Evolutionary conservation across 2,113 vertebrate species (phyloP), one percentile per base, ranked within the genome.

Genomic region (Thunnus thynnus): DNA sequence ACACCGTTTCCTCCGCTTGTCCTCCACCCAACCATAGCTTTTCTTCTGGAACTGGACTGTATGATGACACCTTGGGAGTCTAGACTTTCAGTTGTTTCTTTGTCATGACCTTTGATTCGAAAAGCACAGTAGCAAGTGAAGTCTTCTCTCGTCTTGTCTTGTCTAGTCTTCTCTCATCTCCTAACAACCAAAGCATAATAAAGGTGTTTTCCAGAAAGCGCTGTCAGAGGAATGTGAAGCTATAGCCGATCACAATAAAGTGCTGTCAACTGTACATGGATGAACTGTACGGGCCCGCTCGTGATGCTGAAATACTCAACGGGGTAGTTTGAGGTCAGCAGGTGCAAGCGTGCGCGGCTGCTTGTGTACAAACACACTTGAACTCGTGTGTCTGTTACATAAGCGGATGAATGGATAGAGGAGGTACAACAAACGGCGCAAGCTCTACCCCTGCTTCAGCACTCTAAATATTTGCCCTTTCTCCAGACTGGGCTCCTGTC

Each of bases 261-360:
- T 17, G 1, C 17, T 25, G 47, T 8, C 20, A 47, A 5, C 17
- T 11, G 46, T 1, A 67, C 68, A 70, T 55, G 36, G 36, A 41
- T 9, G 27, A 4, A 30, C 27, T 30, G 27, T 30, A 30, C 27
- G 7, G 36, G 36, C 36, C 36, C 36, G 36, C 36, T 41, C 36
- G 7, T 82, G 70, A 84, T 78, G 75, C 81, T 87, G 79, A 69
- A 79, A 52, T 69, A 50, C 70, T 66, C 47, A 8, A 25, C 32
- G 44, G 70, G 20, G 25, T 41, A 27, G 44, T 10, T 46, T 27
- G 25, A 47, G 57, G 47, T 57, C 57, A 22, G 54, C 9, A 20
- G 50, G 81, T 72, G 54, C 32, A 56, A 12, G 18, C 47, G 61
- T 25, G 41, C 25, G 46, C 6, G 32, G 3, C 30, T 3, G 13